A percentile compares a stretch with the other conserved stretches of the same genome.
Conservation (phyloP, 1,140 invertebrate species). For the Eueides isabella region DNA sequence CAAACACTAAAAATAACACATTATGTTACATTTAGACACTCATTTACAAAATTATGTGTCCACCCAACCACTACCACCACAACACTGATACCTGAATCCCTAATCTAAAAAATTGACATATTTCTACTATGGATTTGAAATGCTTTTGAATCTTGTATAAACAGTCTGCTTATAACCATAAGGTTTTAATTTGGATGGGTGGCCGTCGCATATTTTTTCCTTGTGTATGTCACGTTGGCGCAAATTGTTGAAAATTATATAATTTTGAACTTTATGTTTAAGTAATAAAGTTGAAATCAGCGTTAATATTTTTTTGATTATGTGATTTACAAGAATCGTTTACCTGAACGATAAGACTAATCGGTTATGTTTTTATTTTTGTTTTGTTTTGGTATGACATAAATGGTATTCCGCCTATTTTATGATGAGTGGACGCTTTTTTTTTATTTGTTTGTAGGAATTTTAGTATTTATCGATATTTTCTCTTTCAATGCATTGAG, state of each 20-base stretch:
- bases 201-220: slow-evolving; percentile 29
- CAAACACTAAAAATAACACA: not conserved
- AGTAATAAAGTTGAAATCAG: slow-evolving; percentile 28
- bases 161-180: slow-evolving; percentile 24
- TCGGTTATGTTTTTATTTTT: slow-evolving; percentile 71
- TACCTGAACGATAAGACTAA: slow-evolving; percentile 75
- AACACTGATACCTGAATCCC: slow-evolving; percentile 43
- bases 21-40: not conserved
- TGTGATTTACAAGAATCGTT: slow-evolving; percentile 66
- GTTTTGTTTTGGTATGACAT: slow-evolving; percentile 45
- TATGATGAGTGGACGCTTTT: not conserved
- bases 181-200: slow-evolving; percentile 34
- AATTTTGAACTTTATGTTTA: slow-evolving; percentile 26
- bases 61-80: slow-evolving; percentile 42
- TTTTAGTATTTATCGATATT: not conserved
- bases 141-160: not conserved
- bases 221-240: slow-evolving; percentile 38
- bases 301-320: not conserved
- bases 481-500: too few species aligned
- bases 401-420: slow-evolving; percentile 12
- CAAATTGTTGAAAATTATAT: slow-evolving; percentile 15
- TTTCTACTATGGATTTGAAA: not conserved
- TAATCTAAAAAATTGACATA: slow-evolving; percentile 50
- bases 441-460: not conserved
- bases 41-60: slow-evolving; percentile 25